Conservation (phyloP, 2,797 vertebrate genomes). For the Eupleurogrammus muticus region DNA sequence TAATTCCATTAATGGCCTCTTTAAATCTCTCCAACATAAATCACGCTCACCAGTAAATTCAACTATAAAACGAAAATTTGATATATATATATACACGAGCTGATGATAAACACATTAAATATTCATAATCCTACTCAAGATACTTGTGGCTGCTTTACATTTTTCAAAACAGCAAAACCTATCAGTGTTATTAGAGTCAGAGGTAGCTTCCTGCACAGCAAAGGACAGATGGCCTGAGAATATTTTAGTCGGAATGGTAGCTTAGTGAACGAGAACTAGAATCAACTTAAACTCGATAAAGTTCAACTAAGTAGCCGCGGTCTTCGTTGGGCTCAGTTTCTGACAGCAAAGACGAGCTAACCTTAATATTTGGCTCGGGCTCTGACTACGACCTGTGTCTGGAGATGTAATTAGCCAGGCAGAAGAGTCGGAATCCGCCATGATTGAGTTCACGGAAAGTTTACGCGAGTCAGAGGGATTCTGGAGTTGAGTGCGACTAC, state of each 20-base stretch:
- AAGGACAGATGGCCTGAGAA: background rate
- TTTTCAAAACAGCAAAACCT: background rate
- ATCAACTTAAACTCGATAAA: constrained; percentile 25
- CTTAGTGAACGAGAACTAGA: background rate
- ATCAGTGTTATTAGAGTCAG: no score
- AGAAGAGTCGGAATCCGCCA: constrained; percentile 31
- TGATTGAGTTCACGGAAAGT: constrained; percentile 58
- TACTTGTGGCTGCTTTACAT: no score
- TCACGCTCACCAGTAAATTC: constrained; percentile 7
- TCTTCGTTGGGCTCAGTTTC: constrained; percentile 35
- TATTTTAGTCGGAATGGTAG: constrained; percentile 1
- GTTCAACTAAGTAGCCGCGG: constrained; percentile 23
- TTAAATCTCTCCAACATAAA: constrained; percentile 1
- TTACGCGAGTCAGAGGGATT: constrained; percentile 56
- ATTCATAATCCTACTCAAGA: no score
- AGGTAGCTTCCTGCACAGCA: no score
- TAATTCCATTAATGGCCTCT: constrained; percentile 26
- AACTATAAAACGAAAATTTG: constrained; percentile 1
- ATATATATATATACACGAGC: constrained; percentile 3
- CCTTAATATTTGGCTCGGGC: constrained; percentile 39
- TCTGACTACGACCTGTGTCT: constrained; percentile 61
- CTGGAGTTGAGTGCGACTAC: constrained; percentile 49
- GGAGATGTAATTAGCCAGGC: constrained; percentile 59
- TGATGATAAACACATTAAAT: background rate
- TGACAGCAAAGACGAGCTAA: constrained; percentile 42